Evolutionary conservation across 2,113 vertebrate genomes (phyloP).

Genomic region (Porphyrio hochstetteri): DNA sequence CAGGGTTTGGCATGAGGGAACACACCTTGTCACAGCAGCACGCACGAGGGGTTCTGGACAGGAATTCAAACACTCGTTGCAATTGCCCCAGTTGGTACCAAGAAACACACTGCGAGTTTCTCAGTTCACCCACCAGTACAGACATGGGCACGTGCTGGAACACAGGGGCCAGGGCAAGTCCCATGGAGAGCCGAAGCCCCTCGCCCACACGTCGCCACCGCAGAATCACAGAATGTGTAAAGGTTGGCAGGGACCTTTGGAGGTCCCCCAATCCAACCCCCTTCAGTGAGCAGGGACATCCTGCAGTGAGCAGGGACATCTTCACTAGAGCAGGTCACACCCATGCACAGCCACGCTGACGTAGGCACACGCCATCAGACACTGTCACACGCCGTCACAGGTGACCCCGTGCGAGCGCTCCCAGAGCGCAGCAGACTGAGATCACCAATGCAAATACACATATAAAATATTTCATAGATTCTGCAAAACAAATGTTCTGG

Average conservation of each 20-base stretch:
- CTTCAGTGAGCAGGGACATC: too few relatives aligned
- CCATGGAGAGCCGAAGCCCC: not conserved
- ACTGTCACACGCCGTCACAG: fast-evolving
- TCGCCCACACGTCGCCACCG: fast-evolving
- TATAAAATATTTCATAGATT: not conserved
- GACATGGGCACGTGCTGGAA: fast-evolving
- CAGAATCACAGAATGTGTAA: too few relatives aligned
- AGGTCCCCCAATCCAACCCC: too few relatives aligned
- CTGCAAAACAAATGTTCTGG: constrained; percentile 44
- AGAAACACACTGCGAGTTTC: fast-evolving
- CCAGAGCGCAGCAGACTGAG: not conserved
- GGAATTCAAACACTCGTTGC: fast-evolving
- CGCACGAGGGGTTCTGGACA: fast-evolving
- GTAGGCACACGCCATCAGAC: fast-evolving
- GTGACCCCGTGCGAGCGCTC: fast-evolving
- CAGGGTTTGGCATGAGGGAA: not conserved
- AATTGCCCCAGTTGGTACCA: fast-evolving
- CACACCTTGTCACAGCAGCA: fast-evolving
- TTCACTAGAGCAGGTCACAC: too few relatives aligned
- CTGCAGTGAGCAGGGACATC: too few relatives aligned
- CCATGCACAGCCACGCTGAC: fast-evolving
- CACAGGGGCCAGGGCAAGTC: fast-evolving
- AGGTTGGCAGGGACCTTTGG: too few relatives aligned
- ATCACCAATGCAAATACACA: not conserved
- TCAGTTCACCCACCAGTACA: fast-evolving